Evolutionary conservation across 1,140 invertebrate genomes (phyloP), one percentile per base, ranked within the genome.

Genomic region (Physella acuta): DNA sequence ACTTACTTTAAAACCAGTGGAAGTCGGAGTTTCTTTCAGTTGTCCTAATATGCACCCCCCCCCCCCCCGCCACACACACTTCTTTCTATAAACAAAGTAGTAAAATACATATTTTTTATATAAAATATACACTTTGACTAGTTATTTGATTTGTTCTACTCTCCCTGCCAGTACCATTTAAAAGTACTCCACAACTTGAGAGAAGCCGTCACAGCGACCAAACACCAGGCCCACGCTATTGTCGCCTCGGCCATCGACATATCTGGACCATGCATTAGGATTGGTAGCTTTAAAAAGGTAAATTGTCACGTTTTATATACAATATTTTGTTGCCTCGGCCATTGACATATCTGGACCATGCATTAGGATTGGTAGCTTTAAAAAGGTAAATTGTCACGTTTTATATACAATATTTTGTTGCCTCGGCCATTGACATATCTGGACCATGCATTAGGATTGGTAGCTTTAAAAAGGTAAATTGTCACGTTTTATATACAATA

Each of bases 401-500:
- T n/a, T n/a, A n/a, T n/a, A n/a, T n/a, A 0, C 88, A 89, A 8
- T 90, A 91, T 80, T 92, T 94, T 1, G 88, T 97, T 24, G 95
- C 93, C 26, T 94, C 98, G 83, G 95, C 95, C 44, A 86, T 98
- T 26, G 95, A 98, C 79, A 97, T 95, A 3, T 97, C 97, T 84
- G 95, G 95, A n/a, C 95, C 95, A 1, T 95, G 97, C 88, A 97
- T 98, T 76, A 89, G 95, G 84, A 97, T 94, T 76, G 95, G 95
- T 20, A 86, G 95, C 3, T 86, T 97, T 52, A 92, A 93, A 86
- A 93, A 93, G 28, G 93, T 94, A 89, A 69, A 68, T 76, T 17
- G n/a, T n/a, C n/a, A n/a, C n/a, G n/a, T n/a, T n/a, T n/a, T n/a
- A n/a, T n/a, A n/a, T n/a, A 0, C 88, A 89, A 8, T 90, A 91